Conservation (phyloP, 1,140 invertebrate species). For the Phortica variegata region DNA sequence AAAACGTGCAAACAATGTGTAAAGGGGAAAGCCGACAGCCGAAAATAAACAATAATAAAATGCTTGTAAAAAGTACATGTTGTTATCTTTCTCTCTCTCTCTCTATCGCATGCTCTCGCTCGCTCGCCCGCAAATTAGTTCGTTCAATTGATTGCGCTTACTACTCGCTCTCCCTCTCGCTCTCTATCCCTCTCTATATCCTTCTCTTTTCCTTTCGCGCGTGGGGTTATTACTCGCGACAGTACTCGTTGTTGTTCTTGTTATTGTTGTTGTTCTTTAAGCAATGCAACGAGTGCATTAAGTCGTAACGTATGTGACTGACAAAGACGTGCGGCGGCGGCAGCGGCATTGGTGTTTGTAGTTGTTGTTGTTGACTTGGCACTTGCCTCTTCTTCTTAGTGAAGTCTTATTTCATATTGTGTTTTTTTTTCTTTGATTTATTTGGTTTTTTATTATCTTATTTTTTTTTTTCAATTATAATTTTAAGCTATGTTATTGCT, state of each 20-base stretch:
- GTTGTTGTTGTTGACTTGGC: neutral
- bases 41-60: slow-evolving; percentile 56
- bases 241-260: too few species aligned
- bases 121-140: too few species aligned
- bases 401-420: neutral
- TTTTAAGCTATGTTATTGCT: too few species aligned
- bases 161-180: neutral
- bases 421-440: neutral
- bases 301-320: too few species aligned
- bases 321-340: too few species aligned
- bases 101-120: too few species aligned
- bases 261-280: too few species aligned
- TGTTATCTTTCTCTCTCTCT: neutral
- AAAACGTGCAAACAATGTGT: slow-evolving; percentile 84
- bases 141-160: too few species aligned
- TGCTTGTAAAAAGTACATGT: slow-evolving; percentile 47
- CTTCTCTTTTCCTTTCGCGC: neutral
- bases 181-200: neutral
- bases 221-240: neutral
- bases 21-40: slow-evolving; percentile 78
- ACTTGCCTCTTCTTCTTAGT: too few species aligned
- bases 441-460: neutral
- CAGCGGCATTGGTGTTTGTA: slow-evolving; percentile 1
- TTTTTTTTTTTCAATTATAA: slow-evolving; percentile 3
- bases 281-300: too few species aligned